Evolutionary conservation across 1,140 invertebrate genomes (phyloP), one percentile per base, ranked within the genome.

Genomic region (Mya arenaria): DNA sequence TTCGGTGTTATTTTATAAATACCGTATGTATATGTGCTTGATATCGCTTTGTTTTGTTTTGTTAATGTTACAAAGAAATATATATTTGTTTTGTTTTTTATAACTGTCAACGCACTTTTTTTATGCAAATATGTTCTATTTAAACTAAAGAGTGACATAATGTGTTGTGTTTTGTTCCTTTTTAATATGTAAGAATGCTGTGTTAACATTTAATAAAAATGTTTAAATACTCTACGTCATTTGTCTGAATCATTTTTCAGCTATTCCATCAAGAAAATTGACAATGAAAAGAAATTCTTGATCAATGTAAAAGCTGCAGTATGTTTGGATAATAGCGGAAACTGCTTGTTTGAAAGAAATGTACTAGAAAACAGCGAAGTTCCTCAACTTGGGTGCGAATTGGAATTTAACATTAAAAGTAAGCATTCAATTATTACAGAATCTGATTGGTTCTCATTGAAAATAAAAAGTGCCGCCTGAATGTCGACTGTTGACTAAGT

Each of bases 371-470:
- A 19, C 0, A 63, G 58, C 19, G 55, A 75, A 25, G 73, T 75
- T 34, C 73, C 73, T 23, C 73, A 75, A 36, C 56, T 60, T 44
- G 73, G 73, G 48, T 75, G 73, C 36, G 60, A 75, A 39, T 63
- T 63, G 56, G 25, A 36, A 1, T 44, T 75, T 41, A 28, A 75
- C 25, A 63, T 75, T 39, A 23, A 58, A 48, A 63, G 73, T 75
- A 41, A 73, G 52, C n/a, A n/a, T n/a, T n/a, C n/a, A n/a, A n/a
- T n/a, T n/a, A n/a, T n/a, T n/a, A n/a, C n/a, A n/a, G n/a, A n/a
- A n/a, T n/a, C n/a, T n/a, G n/a, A n/a, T n/a, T n/a, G n/a, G n/a
- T n/a, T n/a, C n/a, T n/a, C n/a, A n/a, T n/a, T n/a, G n/a, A n/a
- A n/a, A n/a, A n/a, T n/a, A n/a, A n/a, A n/a, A n/a, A n/a, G n/a